Evolutionary conservation across 1,140 invertebrate genomes (phyloP), one percentile per base, ranked within the genome.

Genomic region (Eciton burchellii): DNA sequence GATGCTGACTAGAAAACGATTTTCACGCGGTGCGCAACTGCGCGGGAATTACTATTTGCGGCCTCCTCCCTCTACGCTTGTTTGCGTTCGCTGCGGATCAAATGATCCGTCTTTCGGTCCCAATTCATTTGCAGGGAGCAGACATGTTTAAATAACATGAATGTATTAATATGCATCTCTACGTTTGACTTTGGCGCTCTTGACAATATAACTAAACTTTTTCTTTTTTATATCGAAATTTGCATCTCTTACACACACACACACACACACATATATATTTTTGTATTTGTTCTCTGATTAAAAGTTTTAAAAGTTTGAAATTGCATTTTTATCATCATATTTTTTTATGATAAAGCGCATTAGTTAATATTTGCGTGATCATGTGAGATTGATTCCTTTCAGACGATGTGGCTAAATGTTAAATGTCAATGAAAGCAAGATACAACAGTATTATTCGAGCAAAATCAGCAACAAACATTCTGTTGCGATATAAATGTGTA

Each of bases 1-100:
- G 56, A 74, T 62, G 57, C 16, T 41, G 19, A n/a, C 5, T 43
- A n/a, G 52, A 74, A 82, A 82, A 63, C 49, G 43, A 82, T 74
- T 62, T 74, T 16, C 47, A 49, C 49, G 19, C 57, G 43, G 29
- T n/a, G 9, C n/a, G 26, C 59, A 59, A 41, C 47, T 26, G 29
- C 73, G 62, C 35, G 35, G n/a, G 47, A 77, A 77, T 77, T 66
- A 43, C 47, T 54, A 54, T 41, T 77, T 60, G 35, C 47, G 49
- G 21, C 35, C 43, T 43, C 9, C 62, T 12, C 21, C 54, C 26
- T 47, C 6, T 9, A 29, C 11, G 21, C 16, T 49, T 29, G 14
- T 24, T 29, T 14, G 12, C 45, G 19, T 26, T 26, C 59, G 29
- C 12, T 59, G 2, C 0, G 35, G 43, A 21, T 26, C 74, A 21